A percentile compares a stretch with the other conserved stretches of the same genome.
These are phyloP conservation scores for Cylloceria caligata DNA, from an alignment of 2,888 invertebrate genomes.

Conservation along the genomic window DNA sequence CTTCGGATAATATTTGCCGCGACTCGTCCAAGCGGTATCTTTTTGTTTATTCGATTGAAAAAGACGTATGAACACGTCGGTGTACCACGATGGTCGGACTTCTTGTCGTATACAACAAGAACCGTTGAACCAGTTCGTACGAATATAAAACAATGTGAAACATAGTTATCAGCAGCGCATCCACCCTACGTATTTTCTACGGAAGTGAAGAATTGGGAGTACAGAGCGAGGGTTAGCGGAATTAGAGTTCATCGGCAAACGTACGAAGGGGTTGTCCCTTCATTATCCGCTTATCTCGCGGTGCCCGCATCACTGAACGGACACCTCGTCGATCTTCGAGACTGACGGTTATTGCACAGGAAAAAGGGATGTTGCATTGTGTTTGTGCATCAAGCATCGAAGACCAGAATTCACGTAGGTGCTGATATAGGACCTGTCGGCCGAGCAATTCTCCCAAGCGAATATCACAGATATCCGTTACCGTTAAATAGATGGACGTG, in stretches of 20 bases:
- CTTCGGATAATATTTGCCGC: slow-evolving; percentile 10
- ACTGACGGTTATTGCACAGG: slow-evolving; percentile 58
- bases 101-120: too few relatives aligned
- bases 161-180: background rate
- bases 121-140: too few relatives aligned
- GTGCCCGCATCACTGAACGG: slow-evolving; percentile 23
- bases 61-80: background rate
- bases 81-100: too few relatives aligned
- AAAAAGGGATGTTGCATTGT: slow-evolving; percentile 43
- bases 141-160: background rate
- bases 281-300: slow-evolving; percentile 50
- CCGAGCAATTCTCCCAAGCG: background rate
- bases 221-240: slow-evolving; percentile 1
- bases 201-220: background rate
- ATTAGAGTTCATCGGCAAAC: slow-evolving; percentile 23
- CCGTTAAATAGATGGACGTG: slow-evolving; percentile 18
- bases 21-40: background rate
- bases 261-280: slow-evolving; percentile 44
- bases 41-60: background rate
- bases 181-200: background rate
- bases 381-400: slow-evolving; percentile 47
- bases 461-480: slow-evolving; percentile 21
- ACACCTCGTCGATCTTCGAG: slow-evolving; percentile 59
- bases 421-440: slow-evolving; percentile 7
- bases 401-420: background rate